Evolutionary conservation across 1,140 invertebrate genomes (phyloP).

Genomic region (Drosophila persimilis): DNA sequence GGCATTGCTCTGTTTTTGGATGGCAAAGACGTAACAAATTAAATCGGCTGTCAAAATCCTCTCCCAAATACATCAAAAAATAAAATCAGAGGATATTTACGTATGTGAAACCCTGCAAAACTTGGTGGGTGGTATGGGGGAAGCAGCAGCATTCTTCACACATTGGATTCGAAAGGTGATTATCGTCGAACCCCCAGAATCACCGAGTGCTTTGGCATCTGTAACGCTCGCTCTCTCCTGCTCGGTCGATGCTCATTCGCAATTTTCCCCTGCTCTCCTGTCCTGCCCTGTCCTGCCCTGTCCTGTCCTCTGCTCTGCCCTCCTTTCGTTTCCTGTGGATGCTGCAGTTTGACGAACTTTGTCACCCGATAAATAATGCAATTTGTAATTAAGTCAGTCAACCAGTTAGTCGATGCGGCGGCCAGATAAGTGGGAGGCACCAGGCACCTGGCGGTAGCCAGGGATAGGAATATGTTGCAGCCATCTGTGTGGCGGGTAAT

Average conservation of each 20-base stretch:
- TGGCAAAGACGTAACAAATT: too few relatives aligned
- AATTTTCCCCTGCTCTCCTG: too few relatives aligned
- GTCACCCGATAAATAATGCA: conserved; percentile 78
- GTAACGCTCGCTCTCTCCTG: too few relatives aligned
- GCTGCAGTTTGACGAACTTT: conserved; percentile 78
- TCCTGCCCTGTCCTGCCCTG: neutral
- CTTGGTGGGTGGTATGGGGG: neutral
- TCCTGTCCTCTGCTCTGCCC: neutral
- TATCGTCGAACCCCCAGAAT: conserved; percentile 9
- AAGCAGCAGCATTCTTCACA: neutral
- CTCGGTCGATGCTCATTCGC: too few relatives aligned
- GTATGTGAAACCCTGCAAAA: too few relatives aligned
- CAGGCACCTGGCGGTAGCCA: neutral
- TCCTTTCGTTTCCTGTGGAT: neutral
- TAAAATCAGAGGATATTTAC: too few relatives aligned
- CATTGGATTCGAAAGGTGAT: conserved; percentile 22
- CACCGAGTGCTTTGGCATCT: too few relatives aligned
- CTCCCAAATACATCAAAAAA: too few relatives aligned
- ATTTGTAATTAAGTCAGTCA: conserved; percentile 81
- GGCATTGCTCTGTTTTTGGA: too few relatives aligned
- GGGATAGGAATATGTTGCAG: neutral
- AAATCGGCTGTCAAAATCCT: too few relatives aligned
- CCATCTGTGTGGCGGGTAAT: conserved; percentile 51
- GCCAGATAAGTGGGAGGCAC: conserved; percentile 5
- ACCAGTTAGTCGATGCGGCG: conserved; percentile 28